Evolutionary conservation across 2,113 vertebrate genomes (phyloP).

Genomic region (Ornithorhynchus anatinus): DNA sequence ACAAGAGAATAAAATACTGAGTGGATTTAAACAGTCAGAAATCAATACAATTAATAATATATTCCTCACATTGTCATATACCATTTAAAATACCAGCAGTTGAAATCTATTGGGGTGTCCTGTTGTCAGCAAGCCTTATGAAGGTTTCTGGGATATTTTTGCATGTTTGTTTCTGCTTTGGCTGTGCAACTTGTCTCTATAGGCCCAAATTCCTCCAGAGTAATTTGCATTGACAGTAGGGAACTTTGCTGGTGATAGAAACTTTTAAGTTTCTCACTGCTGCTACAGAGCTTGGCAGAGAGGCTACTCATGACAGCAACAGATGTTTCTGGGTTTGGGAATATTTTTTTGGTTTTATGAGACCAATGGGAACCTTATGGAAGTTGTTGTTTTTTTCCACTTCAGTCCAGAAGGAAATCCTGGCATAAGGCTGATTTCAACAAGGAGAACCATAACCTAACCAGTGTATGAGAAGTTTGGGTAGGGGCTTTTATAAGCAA

Average conservation of each 20-base stretch:
- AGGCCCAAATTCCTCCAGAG: conserved; percentile 35
- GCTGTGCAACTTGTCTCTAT: conserved; percentile 21
- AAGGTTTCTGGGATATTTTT: neutral
- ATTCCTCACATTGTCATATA: conserved; percentile 17
- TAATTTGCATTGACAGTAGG: conserved; percentile 53
- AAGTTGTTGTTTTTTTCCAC: conserved; percentile 35
- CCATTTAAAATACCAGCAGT: neutral
- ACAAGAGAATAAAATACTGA: conserved; percentile 33
- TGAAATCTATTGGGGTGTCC: conserved; percentile 18
- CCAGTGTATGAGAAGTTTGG: conserved; percentile 20
- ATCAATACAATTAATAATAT: conserved; percentile 16
- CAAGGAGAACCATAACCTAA: conserved; percentile 12
- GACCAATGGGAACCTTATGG: conserved; percentile 58
- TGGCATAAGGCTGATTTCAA: conserved; percentile 50
- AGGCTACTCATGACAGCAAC: conserved; percentile 52
- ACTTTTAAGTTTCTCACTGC: conserved; percentile 66
- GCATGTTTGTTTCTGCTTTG: conserved; percentile 26
- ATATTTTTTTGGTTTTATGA: conserved; percentile 30
- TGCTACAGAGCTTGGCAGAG: conserved; percentile 55
- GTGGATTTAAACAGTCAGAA: conserved; percentile 21
- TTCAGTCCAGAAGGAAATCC: conserved; percentile 44
- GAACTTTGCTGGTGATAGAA: conserved; percentile 56
- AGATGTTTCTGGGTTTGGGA: conserved; percentile 53
- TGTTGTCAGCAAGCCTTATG: conserved; percentile 22
- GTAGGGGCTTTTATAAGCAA: neutral